phyloP scores from a whole-genome alignment of 2,797 vertebrate species.

The Acrossocheilus fasciatus region DNA sequence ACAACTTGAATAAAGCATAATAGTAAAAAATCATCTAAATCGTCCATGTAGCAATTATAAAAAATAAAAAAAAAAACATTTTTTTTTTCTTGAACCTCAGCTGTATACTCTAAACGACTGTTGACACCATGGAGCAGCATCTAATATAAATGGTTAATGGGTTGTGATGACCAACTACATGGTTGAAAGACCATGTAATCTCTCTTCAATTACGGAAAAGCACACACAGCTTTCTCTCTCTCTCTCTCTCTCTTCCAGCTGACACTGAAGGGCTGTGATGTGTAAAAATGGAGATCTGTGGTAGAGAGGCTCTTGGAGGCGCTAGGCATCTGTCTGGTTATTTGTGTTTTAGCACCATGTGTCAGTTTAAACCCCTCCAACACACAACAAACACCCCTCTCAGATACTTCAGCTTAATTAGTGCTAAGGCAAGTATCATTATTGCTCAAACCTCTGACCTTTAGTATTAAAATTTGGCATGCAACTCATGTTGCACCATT shows the following conservation, averaged over 20 bases:
- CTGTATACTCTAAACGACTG: conserved; percentile 87
- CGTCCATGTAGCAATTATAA: conserved; percentile 35
- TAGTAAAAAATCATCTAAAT: conserved; percentile 49
- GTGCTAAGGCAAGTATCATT: background rate
- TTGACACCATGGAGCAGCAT: conserved; percentile 93
- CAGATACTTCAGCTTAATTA: conserved; percentile 53
- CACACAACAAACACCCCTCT: conserved; percentile 63
- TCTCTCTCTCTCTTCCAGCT: conserved; percentile 75
- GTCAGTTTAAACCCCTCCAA: conserved; percentile 60
- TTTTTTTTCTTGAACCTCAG: conserved; percentile 71
- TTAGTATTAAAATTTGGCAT: background rate
- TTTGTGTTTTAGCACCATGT: conserved; percentile 68
- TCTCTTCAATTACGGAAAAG: conserved; percentile 95
- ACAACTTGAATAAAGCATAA: conserved; percentile 7
- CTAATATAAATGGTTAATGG: conserved; percentile 93
- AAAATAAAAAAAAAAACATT: background rate
- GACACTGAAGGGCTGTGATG: conserved; percentile 85
- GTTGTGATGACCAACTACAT: conserved; percentile 93
- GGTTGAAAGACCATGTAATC: conserved; percentile 94
- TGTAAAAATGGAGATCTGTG: conserved; percentile 89
- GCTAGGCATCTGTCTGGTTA: conserved; percentile 84
- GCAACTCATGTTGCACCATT: background rate
- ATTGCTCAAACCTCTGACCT: conserved; percentile 11
- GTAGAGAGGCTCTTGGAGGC: conserved; percentile 83
- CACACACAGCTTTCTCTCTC: conserved; percentile 76